Evolutionary conservation across 2,797 vertebrate genomes (phyloP).

Genomic region (Astyanax mexicanus): DNA sequence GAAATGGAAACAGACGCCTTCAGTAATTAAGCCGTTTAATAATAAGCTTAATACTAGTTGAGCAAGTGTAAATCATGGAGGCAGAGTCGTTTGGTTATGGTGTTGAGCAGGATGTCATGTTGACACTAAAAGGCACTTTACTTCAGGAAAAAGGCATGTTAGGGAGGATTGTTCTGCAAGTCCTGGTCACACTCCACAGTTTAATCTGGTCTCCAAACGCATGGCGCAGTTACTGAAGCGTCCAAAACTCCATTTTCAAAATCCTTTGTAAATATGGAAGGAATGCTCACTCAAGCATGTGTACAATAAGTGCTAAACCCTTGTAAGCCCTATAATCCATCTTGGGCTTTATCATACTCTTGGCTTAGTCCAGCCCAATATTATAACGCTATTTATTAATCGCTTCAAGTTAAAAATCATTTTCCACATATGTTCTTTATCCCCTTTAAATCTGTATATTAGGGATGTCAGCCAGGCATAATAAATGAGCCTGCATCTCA

Average conservation of each 20-base stretch:
- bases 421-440: constrained; percentile 57
- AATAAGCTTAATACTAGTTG: constrained; percentile 75
- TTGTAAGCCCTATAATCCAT: constrained; percentile 51
- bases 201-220: constrained; percentile 55
- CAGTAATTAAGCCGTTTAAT: constrained; percentile 53
- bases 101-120: constrained; percentile 74
- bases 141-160: constrained; percentile 51
- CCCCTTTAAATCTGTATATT: constrained; percentile 69
- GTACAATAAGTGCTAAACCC: constrained; percentile 72
- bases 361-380: constrained; percentile 60
- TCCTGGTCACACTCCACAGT: constrained; percentile 32
- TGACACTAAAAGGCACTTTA: constrained; percentile 79
- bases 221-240: constrained; percentile 58
- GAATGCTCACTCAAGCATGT: constrained; percentile 66
- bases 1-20: constrained; percentile 56
- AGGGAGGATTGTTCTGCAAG: constrained; percentile 31
- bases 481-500: constrained; percentile 68
- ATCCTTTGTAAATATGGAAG: constrained; percentile 67
- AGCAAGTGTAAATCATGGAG: constrained; percentile 74
- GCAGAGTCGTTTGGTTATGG: constrained; percentile 65
- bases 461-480: constrained; percentile 65
- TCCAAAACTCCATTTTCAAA: constrained; percentile 70
- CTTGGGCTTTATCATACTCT: constrained; percentile 35
- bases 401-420: constrained; percentile 68
- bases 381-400: constrained; percentile 62